Base-by-base conservation (phyloP, 2,113 vertebrate species). In the Pedetes capensis region DNA sequence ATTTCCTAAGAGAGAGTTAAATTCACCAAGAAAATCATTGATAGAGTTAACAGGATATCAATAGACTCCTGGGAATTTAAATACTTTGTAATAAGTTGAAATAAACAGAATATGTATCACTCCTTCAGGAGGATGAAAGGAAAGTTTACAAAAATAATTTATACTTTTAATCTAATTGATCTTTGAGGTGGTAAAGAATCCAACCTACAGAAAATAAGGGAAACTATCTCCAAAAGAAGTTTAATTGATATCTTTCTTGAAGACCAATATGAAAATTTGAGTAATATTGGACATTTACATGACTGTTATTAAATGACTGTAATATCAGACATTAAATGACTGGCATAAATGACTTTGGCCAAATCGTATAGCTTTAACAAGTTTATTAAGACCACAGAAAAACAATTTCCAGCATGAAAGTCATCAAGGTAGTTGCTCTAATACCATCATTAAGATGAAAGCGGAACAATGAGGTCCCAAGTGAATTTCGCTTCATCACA, bases 361-460 rank as follows among this genome's bases (percentile, higher is more conserved):
- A n/a, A n/a, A n/a, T 44, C 0, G 81, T 75, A 37, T 23, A 39
- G 17, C 20, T 74, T 39, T 37, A 87, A 53, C 2, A 63, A 32
- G 1, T 93, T 95, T 95, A 74, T 95, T 94, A 61, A n/a, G 27
- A 20, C 22, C 71, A 49, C 8, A 64, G 44, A 86, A 5, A 89
- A 61, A 79, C 5, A 69, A 51, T 0, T 0, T 69, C 39, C 29
- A 69, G 1, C 4, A 27, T 37, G 32, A 49, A 91, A 44, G 20
- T 23, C n/a, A n/a, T n/a, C 59, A 2, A 49, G n/a, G 23, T 20
- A n/a, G 22, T 25, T 74, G 4, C 14, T 32, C 10, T 61, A 49
- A 49, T 23, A 44, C 8, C 49, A 83, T 29, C 7, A 55, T 39
- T 39, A 34, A 37, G 34, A 75, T 14, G 8, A 69, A 11, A 76